Percentiles rank a stretch among this genome's conserved stretches.
phyloP scores from a whole-genome alignment of 2,797 vertebrate genomes.

The Muscicapa comitata region DNA sequence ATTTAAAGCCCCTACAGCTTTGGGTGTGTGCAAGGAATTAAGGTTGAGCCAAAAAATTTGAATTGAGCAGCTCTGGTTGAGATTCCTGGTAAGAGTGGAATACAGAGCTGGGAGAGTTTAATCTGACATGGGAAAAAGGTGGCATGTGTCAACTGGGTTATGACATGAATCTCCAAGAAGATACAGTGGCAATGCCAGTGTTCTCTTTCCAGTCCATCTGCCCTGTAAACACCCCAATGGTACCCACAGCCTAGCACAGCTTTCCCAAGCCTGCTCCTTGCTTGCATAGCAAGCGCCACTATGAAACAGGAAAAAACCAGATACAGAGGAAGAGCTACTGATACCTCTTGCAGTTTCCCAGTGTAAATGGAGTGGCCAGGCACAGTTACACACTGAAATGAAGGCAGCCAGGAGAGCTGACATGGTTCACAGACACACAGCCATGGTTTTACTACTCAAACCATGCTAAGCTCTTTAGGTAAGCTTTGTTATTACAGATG shows the following conservation, averaged over 20 bases:
- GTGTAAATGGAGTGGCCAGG: background rate
- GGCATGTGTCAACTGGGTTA: background rate
- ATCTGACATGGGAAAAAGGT: background rate
- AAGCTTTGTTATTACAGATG: conserved; percentile 40
- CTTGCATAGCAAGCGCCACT: background rate
- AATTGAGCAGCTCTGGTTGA: background rate
- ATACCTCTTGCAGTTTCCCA: background rate
- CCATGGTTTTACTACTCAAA: background rate
- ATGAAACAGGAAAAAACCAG: background rate
- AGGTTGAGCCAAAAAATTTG: background rate
- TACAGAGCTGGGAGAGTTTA: background rate
- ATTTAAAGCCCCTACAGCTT: conserved; percentile 6
- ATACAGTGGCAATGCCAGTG: background rate
- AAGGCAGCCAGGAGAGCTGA: background rate
- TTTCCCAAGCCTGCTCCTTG: background rate
- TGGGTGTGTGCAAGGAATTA: background rate
- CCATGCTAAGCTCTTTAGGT: conserved; percentile 15
- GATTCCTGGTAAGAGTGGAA: background rate
- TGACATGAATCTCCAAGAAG: background rate
- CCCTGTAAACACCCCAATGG: background rate
- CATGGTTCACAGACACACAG: background rate
- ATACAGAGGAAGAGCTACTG: background rate
- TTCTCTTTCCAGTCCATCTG: background rate
- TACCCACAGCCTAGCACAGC: background rate
- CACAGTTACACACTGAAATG: background rate